Base-by-base conservation (phyloP, 2,113 vertebrate species). In the Oxyura jamaicensis region DNA sequence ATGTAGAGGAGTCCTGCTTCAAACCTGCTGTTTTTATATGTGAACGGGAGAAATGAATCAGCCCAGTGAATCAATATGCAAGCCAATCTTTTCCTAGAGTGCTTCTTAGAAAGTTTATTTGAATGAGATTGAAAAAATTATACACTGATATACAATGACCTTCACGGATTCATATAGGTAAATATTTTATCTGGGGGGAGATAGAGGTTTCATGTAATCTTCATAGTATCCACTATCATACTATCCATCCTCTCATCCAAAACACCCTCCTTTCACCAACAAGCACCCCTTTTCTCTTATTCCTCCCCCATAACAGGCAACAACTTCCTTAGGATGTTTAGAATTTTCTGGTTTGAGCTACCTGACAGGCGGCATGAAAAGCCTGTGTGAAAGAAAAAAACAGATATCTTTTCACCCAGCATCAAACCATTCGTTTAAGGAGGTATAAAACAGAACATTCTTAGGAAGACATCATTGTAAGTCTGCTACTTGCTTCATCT, bases 21-120 rank as follows among this genome's bases (percentile, higher is more conserved):
- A 90, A 39, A 67, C 17, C 29, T 90, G 21, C 23, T 86, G 26
- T 0, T 39, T 58, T 90, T 63, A 14, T 73, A 18, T 0, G 0
- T 71, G n/a, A 90, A 69, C 20, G 39, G 39, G 59, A 83, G 76
- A 13, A 73, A 72, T 79, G 26, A 53, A 80, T 73, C 39, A 58
- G 29, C 14, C 18, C 67, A 52, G 11, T 56, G 46, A 85, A 62
- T 65, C 39, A 58, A 50, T 39, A 85, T 8, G 14, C 25, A 76
- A 90, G 5, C 16, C 5, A 91, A 19, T 18, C 2, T 88, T 85
- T 83, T 76, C 53, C 66, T 53, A 55, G 9, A 91, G 68, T 15
- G 15, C 12, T 85, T 90, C 29, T 72, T 68, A 66, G 44, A 86
- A 81, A 88, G 12, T 4, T 25, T 46, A 3, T 88, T 76, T 78